Base-by-base conservation (phyloP, 2,888 invertebrate species). In the Mechanitis mazaeus region DNA sequence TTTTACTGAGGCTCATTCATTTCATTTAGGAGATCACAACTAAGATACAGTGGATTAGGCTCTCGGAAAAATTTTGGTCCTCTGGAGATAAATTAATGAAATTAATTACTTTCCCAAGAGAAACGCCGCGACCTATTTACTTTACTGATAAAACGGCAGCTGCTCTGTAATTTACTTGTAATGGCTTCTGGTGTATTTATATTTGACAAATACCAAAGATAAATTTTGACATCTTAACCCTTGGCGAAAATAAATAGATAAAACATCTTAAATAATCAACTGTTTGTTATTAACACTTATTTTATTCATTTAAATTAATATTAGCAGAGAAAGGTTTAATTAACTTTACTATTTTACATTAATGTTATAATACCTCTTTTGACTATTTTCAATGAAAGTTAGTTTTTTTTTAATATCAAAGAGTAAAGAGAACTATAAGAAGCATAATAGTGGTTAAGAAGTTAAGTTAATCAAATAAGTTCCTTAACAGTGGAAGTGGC, bases 11-110 rank as follows among this genome's bases (percentile, higher is more conserved):
- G 65, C 72, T 74, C 69, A 71, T 75, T 71, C 72, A 74, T 74
- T 74, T 73, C 72, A 75, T 75, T 78, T 75, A 71, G 73, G 69
- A 75, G 74, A 78, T 79, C 74, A 75, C 69, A 65, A 64, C 70
- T 70, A 70, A 72, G 64, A 70, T 67, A 65, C 65, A 67, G 66
- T 68, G 68, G 71, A 71, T 71, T 70, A 70, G 65, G 64, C 61
- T 61, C 64, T 63, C 67, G 66, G 68, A 71, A 72, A 71, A 69
- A 71, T 71, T 71, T 69, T 69, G 68, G 65, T 66, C 65, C 68
- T 61, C 66, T 45, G 56, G 67, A 70, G 71, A 70, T 70, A 69
- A 70, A 71, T 70, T 71, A 71, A 69, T 64, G 67, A 65, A 71
- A 71, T 71, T 71, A 71, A 71, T 71, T 70, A 71, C 69, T 66